Percentiles rank a stretch among this genome's conserved stretches.
These are phyloP conservation scores for Epizoanthus scotinus DNA, from an alignment of 92 coral and sea anemone species.

Conservation along the genomic window DNA sequence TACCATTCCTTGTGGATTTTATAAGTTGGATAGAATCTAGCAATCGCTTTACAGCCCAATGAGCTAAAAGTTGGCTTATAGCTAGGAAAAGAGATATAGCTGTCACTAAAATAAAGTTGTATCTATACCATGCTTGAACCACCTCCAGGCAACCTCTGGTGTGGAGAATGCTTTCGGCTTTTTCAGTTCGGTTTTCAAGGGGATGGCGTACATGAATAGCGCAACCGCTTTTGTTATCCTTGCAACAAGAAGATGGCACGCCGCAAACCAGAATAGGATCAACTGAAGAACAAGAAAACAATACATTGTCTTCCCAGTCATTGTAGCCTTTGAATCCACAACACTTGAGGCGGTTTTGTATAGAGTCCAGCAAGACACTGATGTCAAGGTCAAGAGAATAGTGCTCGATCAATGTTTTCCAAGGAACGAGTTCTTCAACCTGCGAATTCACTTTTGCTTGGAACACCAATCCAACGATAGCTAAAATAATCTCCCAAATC, in stretches of 20 bases:
- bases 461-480: conserved; percentile 8
- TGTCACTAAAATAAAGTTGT: conserved; percentile 23
- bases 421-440: conserved; percentile 35
- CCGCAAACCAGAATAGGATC: conserved; percentile 52
- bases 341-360: conserved; percentile 54
- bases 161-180: conserved; percentile 16
- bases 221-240: conserved; percentile 13
- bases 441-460: conserved; percentile 3
- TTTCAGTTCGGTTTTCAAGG: neutral
- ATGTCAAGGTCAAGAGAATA: conserved; percentile 32
- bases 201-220: conserved; percentile 17
- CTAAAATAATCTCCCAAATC: conserved; percentile 16
- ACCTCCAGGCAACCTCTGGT: conserved; percentile 43
- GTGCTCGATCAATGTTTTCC: conserved; percentile 44
- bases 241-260: conserved; percentile 64
- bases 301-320: conserved; percentile 60
- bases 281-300: conserved; percentile 50
- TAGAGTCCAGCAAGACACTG: conserved; percentile 27
- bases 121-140: conserved; percentile 56
- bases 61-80: conserved; percentile 14
- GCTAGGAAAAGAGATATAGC: conserved; percentile 26
- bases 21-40: conserved; percentile 12
- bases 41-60: conserved; percentile 16
- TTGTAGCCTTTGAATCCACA: conserved; percentile 56
- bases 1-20: neutral